phyloP scores from a whole-genome alignment of 2,113 vertebrate species.

The Rana temporaria region DNA sequence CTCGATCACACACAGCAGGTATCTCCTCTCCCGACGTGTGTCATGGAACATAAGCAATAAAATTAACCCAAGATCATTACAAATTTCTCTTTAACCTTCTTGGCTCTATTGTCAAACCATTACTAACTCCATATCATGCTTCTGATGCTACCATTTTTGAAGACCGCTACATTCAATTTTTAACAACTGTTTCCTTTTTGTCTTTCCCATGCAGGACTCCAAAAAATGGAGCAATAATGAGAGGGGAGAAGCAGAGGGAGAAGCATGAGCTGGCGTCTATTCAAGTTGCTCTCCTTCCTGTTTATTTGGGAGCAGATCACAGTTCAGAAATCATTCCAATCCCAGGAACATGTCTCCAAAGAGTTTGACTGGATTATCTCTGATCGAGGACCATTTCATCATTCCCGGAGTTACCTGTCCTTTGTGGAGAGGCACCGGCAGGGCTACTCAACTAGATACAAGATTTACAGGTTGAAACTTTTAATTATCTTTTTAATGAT shows the following conservation, averaged over 20 bases:
- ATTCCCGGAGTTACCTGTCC: slow-evolving; percentile 98
- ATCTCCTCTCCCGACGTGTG: too few relatives aligned
- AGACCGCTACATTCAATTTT: too few relatives aligned
- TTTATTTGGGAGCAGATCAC: slow-evolving; percentile 99
- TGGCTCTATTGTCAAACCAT: too few relatives aligned
- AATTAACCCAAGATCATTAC: too few relatives aligned
- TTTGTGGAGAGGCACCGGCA: slow-evolving; percentile 99
- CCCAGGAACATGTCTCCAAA: slow-evolving; percentile 98
- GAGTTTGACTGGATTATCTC: slow-evolving; percentile 99
- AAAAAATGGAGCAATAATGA: slow-evolving; percentile 99
- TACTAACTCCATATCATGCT: too few relatives aligned
- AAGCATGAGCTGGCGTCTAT: slow-evolving; percentile 99
- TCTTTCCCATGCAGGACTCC: slow-evolving; percentile 85
- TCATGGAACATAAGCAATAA: too few relatives aligned
- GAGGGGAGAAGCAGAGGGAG: slow-evolving; percentile 98
- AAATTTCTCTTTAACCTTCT: too few relatives aligned
- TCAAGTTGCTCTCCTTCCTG: slow-evolving; percentile 99
- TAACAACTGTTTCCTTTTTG: not conserved
- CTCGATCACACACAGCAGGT: too few relatives aligned
- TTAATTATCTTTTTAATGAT: not conserved
- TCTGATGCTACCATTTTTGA: too few relatives aligned
- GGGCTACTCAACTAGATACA: slow-evolving; percentile 99
- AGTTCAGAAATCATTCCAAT: slow-evolving; percentile 92
- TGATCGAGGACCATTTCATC: slow-evolving; percentile 99
- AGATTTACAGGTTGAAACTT: slow-evolving; percentile 95